These are phyloP conservation scores for Lasiurus cinereus DNA, from an alignment of 2,113 vertebrate genomes.

Conservation along the genomic window DNA sequence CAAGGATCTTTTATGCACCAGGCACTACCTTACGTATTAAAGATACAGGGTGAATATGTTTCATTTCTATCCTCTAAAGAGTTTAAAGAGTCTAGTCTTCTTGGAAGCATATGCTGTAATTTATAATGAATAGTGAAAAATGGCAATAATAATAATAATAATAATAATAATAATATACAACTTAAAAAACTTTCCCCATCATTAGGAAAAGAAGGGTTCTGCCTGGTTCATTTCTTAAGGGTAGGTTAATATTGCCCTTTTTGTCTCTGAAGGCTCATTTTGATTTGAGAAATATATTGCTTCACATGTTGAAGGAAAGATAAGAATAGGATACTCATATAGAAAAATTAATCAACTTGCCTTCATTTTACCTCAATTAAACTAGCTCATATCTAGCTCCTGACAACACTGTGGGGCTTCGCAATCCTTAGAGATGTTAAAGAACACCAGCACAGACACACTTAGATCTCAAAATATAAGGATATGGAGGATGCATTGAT, in stretches of 20 bases:
- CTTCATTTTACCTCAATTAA: not conserved
- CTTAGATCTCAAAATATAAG: not conserved
- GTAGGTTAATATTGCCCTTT: not conserved
- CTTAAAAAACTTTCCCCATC: not conserved
- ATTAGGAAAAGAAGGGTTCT: not conserved
- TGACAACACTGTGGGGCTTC: not conserved
- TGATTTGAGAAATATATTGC: conserved; percentile 15
- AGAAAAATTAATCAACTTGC: not conserved
- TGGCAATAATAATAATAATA: not conserved
- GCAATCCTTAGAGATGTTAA: not conserved
- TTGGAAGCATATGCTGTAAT: not conserved
- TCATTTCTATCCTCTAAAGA: not conserved
- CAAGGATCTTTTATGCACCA: not conserved
- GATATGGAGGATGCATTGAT: not conserved
- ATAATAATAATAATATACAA: not conserved
- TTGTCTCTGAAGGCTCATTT: conserved; percentile 9
- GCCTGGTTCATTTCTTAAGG: not conserved
- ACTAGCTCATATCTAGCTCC: not conserved
- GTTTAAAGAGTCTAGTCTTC: not conserved
- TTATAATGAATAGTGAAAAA: not conserved
- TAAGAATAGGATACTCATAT: not conserved
- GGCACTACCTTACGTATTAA: not conserved
- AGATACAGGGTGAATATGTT: not conserved
- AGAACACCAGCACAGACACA: not conserved
- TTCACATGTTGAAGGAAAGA: conserved; percentile 40